These are phyloP conservation scores for Autographa pulchrina DNA, from an alignment of 2,888 invertebrate genomes.

Conservation along the genomic window DNA sequence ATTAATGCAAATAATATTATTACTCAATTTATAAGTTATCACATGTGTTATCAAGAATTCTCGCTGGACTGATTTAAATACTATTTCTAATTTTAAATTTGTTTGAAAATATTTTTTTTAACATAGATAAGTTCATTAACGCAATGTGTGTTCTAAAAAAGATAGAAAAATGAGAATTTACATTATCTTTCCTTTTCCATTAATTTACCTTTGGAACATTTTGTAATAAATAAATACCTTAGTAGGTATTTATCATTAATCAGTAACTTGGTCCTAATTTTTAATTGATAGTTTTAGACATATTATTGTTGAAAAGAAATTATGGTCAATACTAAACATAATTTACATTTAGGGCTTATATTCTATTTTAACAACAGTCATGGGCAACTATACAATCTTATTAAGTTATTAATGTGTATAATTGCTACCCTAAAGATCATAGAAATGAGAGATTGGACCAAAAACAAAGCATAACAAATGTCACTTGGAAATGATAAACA, in stretches of 20 bases:
- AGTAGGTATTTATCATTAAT: too few species aligned
- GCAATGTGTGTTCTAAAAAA: too few species aligned
- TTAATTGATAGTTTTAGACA: not conserved
- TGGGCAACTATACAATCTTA: not conserved
- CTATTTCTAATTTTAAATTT: not conserved
- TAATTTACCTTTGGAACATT: too few species aligned
- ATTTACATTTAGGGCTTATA: not conserved
- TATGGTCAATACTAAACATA: not conserved
- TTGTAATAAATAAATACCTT: too few species aligned
- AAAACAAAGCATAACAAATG: conserved; percentile 34
- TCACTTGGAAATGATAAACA: conserved; percentile 27
- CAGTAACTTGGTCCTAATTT: too few species aligned
- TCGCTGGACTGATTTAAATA: not conserved
- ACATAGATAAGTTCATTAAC: too few species aligned
- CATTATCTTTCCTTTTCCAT: too few species aligned
- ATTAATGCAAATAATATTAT: not conserved
- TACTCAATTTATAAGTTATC: not conserved
- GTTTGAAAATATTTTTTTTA: not conserved
- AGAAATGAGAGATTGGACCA: not conserved
- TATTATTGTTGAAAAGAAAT: not conserved
- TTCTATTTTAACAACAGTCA: not conserved
- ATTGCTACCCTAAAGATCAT: not conserved
- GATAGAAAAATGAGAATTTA: too few species aligned
- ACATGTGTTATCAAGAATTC: conserved; percentile 8
- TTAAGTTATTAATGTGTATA: not conserved